These are phyloP conservation scores for Neoitamus cyanurus DNA, from an alignment of 2,888 invertebrate genomes.

Conservation along the genomic window DNA sequence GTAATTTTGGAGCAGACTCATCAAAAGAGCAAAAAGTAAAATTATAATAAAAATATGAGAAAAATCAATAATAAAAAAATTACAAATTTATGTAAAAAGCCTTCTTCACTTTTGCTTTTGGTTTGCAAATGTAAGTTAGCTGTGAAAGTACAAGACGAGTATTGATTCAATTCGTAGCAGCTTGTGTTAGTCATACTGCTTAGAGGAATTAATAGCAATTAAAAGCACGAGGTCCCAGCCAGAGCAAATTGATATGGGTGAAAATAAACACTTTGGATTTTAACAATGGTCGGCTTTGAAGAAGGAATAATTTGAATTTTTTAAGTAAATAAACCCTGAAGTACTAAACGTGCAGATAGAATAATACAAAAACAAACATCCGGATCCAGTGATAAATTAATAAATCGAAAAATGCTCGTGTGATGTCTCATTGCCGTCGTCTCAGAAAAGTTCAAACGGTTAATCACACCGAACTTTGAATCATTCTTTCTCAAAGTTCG, in stretches of 20 bases:
- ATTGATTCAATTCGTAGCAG: not conserved
- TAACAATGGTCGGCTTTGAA: not conserved
- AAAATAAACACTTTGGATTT: too few relatives aligned
- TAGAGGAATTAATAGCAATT: not conserved
- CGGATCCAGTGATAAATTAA: not conserved
- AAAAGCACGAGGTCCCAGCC: not conserved
- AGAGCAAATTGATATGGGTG: too few relatives aligned
- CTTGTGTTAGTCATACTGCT: not conserved
- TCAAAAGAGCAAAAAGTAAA: too few relatives aligned
- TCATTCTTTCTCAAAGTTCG: not conserved
- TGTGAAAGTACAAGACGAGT: too few relatives aligned
- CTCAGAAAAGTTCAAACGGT: not conserved
- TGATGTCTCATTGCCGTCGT: not conserved
- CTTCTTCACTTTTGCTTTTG: too few relatives aligned
- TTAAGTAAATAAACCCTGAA: not conserved
- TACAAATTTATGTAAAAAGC: too few relatives aligned
- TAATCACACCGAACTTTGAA: slow-evolving; percentile 1
- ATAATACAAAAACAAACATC: not conserved
- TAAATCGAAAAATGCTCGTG: not conserved
- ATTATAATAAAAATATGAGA: too few relatives aligned
- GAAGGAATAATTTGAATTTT: not conserved
- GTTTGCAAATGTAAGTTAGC: too few relatives aligned
- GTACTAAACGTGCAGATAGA: not conserved
- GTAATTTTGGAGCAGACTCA: too few relatives aligned
- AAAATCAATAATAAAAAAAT: too few relatives aligned